Evolutionary conservation across 1,140 invertebrate species (phyloP).

Genomic region (Drosophila kepulauana): DNA sequence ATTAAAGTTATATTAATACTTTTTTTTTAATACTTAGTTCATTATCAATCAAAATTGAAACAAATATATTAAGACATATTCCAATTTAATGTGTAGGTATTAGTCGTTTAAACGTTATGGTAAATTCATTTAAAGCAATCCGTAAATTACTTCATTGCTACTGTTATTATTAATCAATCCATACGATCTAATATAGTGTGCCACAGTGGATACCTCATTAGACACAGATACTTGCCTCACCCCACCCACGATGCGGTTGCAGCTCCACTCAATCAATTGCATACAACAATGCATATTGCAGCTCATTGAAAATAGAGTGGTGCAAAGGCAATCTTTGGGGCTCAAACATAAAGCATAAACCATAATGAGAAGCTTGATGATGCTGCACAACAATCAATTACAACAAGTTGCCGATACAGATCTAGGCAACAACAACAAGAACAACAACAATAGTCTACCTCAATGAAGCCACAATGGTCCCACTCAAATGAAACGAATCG

Average conservation of each 20-base stretch:
- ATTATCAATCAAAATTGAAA: no score
- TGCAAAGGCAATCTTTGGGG: conserved; percentile 24
- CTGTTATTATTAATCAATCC: conserved; percentile 15
- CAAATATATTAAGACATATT: background rate
- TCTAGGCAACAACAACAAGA: conserved; percentile 31
- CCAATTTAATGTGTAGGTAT: background rate
- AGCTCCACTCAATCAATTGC: conserved; percentile 33
- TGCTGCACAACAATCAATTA: conserved; percentile 81
- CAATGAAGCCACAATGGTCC: conserved; percentile 55
- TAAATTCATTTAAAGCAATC: background rate
- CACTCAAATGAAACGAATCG: conserved; percentile 72
- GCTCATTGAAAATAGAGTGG: conserved; percentile 38
- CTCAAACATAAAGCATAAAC: conserved; percentile 6
- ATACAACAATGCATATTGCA: conserved; percentile 41
- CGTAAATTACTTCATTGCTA: background rate
- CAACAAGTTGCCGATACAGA: conserved; percentile 68
- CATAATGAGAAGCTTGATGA: conserved; percentile 53
- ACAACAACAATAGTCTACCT: conserved; percentile 15
- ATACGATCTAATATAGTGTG: conserved; percentile 20
- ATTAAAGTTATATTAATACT: no score
- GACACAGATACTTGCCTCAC: conserved; percentile 5
- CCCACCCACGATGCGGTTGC: conserved; percentile 17
- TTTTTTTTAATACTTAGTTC: no score
- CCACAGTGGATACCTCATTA: conserved; percentile 27
- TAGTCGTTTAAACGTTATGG: background rate